phyloP scores from a whole-genome alignment of 2,888 invertebrate genomes.

The Heliconius sara region DNA sequence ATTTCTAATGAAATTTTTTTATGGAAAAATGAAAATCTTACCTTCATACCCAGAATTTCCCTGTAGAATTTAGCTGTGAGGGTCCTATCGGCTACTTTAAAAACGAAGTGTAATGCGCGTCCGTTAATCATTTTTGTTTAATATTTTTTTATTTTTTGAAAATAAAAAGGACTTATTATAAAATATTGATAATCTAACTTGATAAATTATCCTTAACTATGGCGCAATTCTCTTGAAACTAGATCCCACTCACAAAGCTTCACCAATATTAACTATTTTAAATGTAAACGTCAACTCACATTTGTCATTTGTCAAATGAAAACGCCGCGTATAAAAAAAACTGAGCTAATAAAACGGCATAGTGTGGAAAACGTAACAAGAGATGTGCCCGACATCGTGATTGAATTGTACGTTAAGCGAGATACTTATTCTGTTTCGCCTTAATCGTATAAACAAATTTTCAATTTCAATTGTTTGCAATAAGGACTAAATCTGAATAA shows the following conservation, averaged over 20 bases:
- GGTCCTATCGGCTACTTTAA: conserved; percentile 96
- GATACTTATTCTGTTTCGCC: background rate
- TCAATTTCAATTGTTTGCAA: background rate
- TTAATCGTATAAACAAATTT: background rate
- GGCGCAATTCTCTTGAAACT: background rate
- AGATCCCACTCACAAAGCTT: background rate
- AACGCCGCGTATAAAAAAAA: background rate
- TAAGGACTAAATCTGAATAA: conserved; percentile 4
- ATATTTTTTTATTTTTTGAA: background rate
- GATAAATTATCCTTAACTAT: background rate
- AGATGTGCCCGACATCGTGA: conserved; percentile 4
- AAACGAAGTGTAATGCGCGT: conserved; percentile 97
- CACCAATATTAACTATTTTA: background rate
- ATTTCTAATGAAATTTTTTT: background rate
- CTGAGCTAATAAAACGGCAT: background rate
- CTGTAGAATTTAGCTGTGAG: conserved; percentile 94
- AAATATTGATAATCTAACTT: background rate
- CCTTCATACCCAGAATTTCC: conserved; percentile 97
- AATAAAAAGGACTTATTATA: background rate
- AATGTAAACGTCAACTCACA: conserved; percentile 10
- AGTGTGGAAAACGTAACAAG: conserved; percentile 1
- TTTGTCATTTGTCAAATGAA: conserved; percentile 19
- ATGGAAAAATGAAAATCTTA: conserved; percentile 64
- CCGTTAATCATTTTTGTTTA: conserved; percentile 83
- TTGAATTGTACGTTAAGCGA: no score